A percentile compares a stretch with the other conserved stretches of the same genome.
phyloP scores from a whole-genome alignment of 2,113 vertebrate species.

The Calidris pugnax region DNA sequence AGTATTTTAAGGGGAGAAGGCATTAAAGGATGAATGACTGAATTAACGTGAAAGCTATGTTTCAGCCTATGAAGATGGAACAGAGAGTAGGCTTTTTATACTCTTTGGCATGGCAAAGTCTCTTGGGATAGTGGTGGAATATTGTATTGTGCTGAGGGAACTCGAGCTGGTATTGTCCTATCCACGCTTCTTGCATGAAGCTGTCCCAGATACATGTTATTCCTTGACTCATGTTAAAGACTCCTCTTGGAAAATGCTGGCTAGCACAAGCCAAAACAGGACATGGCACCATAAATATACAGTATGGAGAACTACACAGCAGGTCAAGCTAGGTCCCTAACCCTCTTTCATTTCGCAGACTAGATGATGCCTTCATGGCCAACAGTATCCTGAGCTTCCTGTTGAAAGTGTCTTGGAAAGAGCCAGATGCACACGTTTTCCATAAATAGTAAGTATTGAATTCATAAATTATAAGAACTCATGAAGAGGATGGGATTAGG shows the following conservation, averaged over 20 bases:
- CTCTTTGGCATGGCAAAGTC: background rate
- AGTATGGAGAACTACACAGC: background rate
- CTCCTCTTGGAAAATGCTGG: background rate
- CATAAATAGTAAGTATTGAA: background rate
- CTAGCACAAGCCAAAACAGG: background rate
- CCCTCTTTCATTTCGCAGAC: background rate
- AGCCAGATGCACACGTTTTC: background rate
- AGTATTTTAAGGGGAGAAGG: background rate
- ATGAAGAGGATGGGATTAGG: background rate
- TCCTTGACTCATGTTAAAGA: background rate
- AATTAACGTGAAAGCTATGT: background rate
- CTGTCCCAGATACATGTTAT: background rate
- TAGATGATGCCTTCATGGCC: background rate
- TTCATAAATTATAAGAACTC: background rate
- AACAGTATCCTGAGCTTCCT: background rate
- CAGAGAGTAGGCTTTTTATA: fast-evolving
- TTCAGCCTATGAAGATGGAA: background rate
- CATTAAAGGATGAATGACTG: background rate
- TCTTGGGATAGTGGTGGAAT: background rate
- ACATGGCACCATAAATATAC: background rate
- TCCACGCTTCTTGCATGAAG: background rate
- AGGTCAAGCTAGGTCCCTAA: background rate
- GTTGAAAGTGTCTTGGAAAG: background rate
- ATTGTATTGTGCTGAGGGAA: background rate
- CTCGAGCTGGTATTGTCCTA: background rate